Conservation (phyloP, 2,113 vertebrate genomes). For the Bubalus kerabau region DNA sequence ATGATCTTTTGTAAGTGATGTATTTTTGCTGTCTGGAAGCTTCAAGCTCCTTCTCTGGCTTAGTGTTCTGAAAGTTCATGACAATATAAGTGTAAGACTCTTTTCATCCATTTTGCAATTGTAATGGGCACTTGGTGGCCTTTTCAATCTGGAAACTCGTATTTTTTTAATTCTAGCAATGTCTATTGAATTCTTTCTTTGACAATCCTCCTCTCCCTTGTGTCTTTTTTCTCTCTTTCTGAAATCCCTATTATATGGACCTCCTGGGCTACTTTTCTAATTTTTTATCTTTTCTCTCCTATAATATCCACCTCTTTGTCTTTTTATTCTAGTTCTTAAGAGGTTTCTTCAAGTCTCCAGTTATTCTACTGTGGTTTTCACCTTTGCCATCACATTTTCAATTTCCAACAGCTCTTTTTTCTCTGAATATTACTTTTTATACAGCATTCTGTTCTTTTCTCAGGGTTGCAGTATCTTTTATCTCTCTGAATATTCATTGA, state of each 20-base stretch:
- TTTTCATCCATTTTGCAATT: not conserved
- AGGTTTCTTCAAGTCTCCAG: not conserved
- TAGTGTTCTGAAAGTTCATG: not conserved
- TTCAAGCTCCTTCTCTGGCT: not conserved
- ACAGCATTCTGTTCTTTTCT: not conserved
- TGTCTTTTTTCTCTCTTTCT: not conserved
- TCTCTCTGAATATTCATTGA: not conserved
- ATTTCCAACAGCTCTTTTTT: conserved; percentile 10
- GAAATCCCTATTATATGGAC: not conserved
- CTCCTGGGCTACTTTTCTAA: not conserved
- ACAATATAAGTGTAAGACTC: not conserved
- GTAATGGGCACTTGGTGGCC: not conserved
- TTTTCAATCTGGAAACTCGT: not conserved
- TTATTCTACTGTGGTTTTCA: conserved; percentile 1
- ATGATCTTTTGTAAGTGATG: not conserved
- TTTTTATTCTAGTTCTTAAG: not conserved
- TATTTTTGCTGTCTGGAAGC: conserved; percentile 1
- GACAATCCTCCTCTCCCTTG: not conserved
- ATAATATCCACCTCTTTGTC: not conserved
- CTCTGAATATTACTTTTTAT: not conserved
- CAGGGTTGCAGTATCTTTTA: not conserved
- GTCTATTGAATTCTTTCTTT: conserved; percentile 10
- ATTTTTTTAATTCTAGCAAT: not conserved
- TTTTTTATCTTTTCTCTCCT: not conserved
- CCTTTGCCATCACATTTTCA: not conserved